Conservation (phyloP, 2,888 invertebrate genomes). For the Cephonodes hylas region DNA sequence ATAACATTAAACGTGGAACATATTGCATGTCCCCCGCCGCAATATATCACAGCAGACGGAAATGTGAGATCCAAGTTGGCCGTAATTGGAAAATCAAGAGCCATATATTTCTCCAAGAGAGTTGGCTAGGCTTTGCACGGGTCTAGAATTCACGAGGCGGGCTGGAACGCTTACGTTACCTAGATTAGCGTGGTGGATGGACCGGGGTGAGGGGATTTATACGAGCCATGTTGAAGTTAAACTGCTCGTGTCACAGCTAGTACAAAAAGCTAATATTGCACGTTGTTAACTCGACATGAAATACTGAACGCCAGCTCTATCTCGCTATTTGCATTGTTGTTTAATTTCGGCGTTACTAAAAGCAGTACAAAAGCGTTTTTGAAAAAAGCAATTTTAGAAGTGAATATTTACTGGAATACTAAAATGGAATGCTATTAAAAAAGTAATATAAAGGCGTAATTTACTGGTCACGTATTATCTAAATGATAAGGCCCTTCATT, state of each 20-base stretch:
- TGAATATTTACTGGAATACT: not conserved
- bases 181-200: conserved; percentile 29
- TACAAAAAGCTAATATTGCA: conserved; percentile 16
- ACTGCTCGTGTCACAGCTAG: conserved; percentile 15
- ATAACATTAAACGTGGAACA: conserved; percentile 21
- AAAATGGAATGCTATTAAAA: too few relatives aligned
- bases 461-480: too few relatives aligned
- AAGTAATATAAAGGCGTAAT: too few relatives aligned
- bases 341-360: not conserved
- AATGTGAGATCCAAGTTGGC: conserved; percentile 62
- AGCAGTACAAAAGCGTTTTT: not conserved
- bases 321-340: not conserved
- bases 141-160: conserved; percentile 38
- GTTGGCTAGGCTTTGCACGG: conserved; percentile 41
- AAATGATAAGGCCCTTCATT: too few relatives aligned
- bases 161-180: conserved; percentile 13
- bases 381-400: not conserved
- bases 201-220: conserved; percentile 27
- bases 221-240: conserved; percentile 18
- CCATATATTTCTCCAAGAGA: conserved; percentile 53
- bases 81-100: conserved; percentile 73
- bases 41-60: conserved; percentile 52
- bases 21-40: conserved; percentile 33
- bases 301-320: not conserved
- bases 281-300: not conserved